Base-by-base conservation (phyloP, 2,888 invertebrate genomes). In the Unio delphinus region DNA sequence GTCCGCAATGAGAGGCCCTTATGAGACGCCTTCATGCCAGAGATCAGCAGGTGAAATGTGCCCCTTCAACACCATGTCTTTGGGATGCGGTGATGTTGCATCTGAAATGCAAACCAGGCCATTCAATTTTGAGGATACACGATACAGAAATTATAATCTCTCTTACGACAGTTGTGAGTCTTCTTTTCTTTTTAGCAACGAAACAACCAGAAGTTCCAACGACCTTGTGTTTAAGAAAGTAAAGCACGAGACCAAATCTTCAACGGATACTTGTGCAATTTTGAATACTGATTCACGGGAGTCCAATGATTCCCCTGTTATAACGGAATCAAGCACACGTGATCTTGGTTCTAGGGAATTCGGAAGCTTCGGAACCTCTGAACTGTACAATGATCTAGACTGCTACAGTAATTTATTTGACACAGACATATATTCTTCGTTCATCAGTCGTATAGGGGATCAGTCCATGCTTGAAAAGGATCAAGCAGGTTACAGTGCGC, bases 401-500 rank as follows among this genome's bases (percentile, higher is more conserved):
- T 64, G 75, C 56, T 28, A 75, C 6, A 71, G 65, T 17, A 67
- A 70, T 28, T 59, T 72, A 2, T 77, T 75, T 61, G 77, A 77
- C 20, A 77, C 77, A 8, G 77, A 77, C 45, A 71, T 77, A 6
- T 77, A 77, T 68, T 69, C 77, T 23, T 70, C 75, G 0, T 58
- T 77, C n/a, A 64, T 77, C 60, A 74, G 75, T 61, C 69, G 77
- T 54, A 71, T 77, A 26, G 70, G 73, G 56, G 73, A 75, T 28
- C 61, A 64, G n/a, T 28, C 23, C 55, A n/a, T 61, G 6, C 61
- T 64, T 18, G 72, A 69, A 30, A 67, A 69, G 54, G 65, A 59
- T 23, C 61, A 61, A 55, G 55, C 61, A 45, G n/a, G 61, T 17
- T 65, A 72, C 18, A 60, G 58, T 20, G 65, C 64, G 18, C 64